Evolutionary conservation across 2,797 vertebrate species (phyloP).

Genomic region (Sebastes flavidus): DNA sequence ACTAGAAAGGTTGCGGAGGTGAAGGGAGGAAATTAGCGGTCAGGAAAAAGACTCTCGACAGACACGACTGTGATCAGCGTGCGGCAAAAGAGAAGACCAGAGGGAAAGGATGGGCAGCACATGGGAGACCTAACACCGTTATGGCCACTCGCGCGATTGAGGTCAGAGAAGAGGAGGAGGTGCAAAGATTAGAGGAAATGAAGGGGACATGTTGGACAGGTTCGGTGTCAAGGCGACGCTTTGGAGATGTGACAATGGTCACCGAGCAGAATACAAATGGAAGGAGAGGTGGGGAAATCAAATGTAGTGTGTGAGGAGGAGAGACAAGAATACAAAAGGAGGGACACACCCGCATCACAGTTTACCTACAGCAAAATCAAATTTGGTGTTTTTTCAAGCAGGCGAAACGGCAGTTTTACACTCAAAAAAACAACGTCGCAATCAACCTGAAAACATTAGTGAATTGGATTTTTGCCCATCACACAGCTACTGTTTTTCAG

Average conservation of each 20-base stretch:
- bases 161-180: slow-evolving; percentile 23
- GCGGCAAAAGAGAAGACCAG: not conserved
- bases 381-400: not conserved
- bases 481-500: not conserved
- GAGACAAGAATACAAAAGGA: not conserved
- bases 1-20: not conserved
- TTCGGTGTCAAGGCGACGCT: not conserved
- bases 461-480: not conserved
- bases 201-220: slow-evolving; percentile 5
- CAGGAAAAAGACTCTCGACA: slow-evolving; percentile 10
- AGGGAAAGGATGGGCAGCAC: not conserved
- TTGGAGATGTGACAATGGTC: not conserved
- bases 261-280: not conserved
- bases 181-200: slow-evolving; percentile 35
- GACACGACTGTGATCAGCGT: slow-evolving; percentile 11
- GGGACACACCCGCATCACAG: not conserved
- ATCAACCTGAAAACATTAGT: not conserved
- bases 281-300: not conserved
- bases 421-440: too few relatives aligned
- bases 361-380: not conserved
- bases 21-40: slow-evolving; percentile 17
- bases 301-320: not conserved
- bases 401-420: not conserved
- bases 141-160: slow-evolving; percentile 31
- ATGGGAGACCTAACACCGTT: not conserved